Conservation (phyloP, 2,888 invertebrate species). For the Megastigmus dorsalis region DNA sequence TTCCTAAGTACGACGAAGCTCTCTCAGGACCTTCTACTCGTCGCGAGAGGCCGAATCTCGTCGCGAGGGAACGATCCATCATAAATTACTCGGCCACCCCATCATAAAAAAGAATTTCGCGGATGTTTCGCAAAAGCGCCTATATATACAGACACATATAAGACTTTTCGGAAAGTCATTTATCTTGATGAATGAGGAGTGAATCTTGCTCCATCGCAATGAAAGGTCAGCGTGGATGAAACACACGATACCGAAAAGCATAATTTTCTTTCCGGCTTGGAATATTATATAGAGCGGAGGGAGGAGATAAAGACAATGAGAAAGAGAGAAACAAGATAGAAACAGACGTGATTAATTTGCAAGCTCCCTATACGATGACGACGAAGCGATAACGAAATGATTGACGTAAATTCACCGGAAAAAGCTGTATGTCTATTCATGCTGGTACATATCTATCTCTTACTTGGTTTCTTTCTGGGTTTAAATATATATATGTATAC, state of each 20-base stretch:
- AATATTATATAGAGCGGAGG: conserved; percentile 9
- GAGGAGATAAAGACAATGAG: too few species aligned
- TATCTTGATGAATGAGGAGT: conserved; percentile 11
- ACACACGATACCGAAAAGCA: background rate
- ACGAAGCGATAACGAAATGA: conserved; percentile 37
- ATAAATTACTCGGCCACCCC: conserved; percentile 65
- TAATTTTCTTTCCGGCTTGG: too few species aligned
- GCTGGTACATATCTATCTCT: conserved; percentile 42
- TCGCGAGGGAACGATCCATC: conserved; percentile 65
- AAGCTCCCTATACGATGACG: conserved; percentile 10
- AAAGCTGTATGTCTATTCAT: conserved; percentile 13
- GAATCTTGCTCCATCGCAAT: background rate
- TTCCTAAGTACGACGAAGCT: background rate
- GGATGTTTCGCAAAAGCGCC: conserved; percentile 60
- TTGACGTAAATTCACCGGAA: conserved; percentile 42
- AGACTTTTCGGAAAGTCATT: background rate
- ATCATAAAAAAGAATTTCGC: conserved; percentile 67
- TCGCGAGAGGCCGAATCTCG: background rate
- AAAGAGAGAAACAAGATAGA: too few species aligned
- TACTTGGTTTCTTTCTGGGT: background rate
- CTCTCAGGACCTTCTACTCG: conserved; percentile 14
- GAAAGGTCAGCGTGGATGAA: background rate
- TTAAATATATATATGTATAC: background rate
- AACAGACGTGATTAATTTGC: conserved; percentile 43
- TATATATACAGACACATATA: background rate